Evolutionary conservation across 2,888 invertebrate genomes (phyloP).

Genomic region (Capitulum mitella): DNA sequence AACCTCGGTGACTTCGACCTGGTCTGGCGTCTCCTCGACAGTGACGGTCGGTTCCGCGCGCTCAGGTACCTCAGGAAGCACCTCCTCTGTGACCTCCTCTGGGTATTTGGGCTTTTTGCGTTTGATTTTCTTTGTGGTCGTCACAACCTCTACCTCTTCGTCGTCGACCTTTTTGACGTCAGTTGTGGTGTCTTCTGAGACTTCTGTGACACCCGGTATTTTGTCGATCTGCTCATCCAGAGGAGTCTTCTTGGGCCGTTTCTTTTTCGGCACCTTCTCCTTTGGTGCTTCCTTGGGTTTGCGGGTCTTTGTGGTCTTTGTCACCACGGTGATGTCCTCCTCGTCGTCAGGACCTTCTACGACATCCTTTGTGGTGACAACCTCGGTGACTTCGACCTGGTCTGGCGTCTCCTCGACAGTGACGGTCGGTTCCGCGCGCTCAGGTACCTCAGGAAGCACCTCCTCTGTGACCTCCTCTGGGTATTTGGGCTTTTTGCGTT

Average conservation of each 20-base stretch:
- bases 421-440: background rate
- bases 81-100: background rate
- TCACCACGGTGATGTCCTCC: background rate
- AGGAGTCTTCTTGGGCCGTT: background rate
- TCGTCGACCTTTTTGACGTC: background rate
- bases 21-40: conserved; percentile 25
- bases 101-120: background rate
- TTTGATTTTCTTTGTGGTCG: background rate
- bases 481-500: background rate
- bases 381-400: background rate
- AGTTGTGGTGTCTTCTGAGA: background rate
- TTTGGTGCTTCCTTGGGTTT: background rate
- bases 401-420: background rate
- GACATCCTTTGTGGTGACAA: background rate
- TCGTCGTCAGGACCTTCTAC: background rate
- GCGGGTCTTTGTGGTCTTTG: background rate
- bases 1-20: background rate
- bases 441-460: background rate
- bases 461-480: background rate
- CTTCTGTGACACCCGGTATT: background rate
- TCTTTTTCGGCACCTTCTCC: background rate
- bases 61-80: background rate
- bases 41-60: background rate
- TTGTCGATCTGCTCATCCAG: background rate
- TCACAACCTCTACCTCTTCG: background rate